Evolutionary conservation across 2,113 vertebrate genomes (phyloP), one percentile per base, ranked within the genome.

Genomic region (Epinephelus cyanopodus): DNA sequence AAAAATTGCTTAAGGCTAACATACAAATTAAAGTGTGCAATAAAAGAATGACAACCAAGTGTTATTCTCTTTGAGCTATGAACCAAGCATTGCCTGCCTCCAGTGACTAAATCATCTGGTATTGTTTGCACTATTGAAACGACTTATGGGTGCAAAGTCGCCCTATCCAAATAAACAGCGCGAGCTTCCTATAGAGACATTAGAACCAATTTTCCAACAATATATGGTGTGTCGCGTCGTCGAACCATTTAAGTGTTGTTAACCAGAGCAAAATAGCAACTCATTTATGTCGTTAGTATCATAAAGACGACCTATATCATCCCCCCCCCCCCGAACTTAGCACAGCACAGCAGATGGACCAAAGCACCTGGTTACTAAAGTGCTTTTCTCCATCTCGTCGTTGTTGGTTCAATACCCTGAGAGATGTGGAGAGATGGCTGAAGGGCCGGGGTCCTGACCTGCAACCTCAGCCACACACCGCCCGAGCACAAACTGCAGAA

Each of bases 371-470:
- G 87, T 80, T 85, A 72, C 82, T 92, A 82, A 89, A 93, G 92
- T 92, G 90, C 85, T 87, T 92, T 88, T 82, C 83, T 89, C 86
- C 89, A 91, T 89, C 88, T 90, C 88, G 88, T 83, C 84, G 79
- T 87, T 86, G 89, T 85, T 86, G 82, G 89, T 93, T 95, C 92
- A 94, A 93, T 93, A 90, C 91, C 70, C 87, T 85, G 86, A 92
- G 88, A 92, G 93, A 94, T 87, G 86, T 91, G 85, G 71, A 90
- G 94, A 94, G 94, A 83, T 89, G 87, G 90, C 86, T 81, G 68
- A 93, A 93, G 94, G 93, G 87, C 92, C 88, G 48, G 77, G 93
- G 92, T 95, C 93, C 87, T 89, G 93, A 95, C 93, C 94, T 87
- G 83, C 82, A 87, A 91, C 89, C 90, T 87, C 88, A 88, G 58